A percentile compares a stretch with the other conserved stretches of the same genome.
These are phyloP conservation scores for Zaprionus lineosus DNA, from an alignment of 2,888 invertebrate species.

Conservation along the genomic window DNA sequence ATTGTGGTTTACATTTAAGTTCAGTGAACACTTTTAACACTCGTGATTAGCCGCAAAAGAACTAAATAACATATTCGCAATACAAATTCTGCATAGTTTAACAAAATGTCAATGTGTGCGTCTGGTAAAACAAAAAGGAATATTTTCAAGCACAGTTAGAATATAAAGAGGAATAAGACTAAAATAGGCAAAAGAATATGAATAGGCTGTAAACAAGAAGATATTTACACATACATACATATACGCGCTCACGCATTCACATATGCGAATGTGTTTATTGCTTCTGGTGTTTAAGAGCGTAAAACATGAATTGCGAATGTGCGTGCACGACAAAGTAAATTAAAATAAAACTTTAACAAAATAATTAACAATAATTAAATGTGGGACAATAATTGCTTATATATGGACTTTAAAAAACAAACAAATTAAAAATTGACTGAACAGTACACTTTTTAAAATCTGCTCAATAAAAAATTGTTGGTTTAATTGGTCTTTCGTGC, in stretches of 20 bases:
- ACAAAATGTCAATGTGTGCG: background rate
- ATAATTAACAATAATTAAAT: slow-evolving; percentile 38
- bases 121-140: background rate
- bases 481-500: no score
- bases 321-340: slow-evolving; percentile 26
- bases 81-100: slow-evolving; percentile 4
- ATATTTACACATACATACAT: slow-evolving; percentile 11
- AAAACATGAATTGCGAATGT: slow-evolving; percentile 33
- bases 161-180: no score
- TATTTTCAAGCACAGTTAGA: no score
- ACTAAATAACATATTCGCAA: slow-evolving; percentile 20
- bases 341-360: slow-evolving; percentile 14
- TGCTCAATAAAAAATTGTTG: no score
- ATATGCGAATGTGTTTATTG: background rate
- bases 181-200: slow-evolving; percentile 6
- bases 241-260: background rate
- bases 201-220: slow-evolving; percentile 21
- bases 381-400: slow-evolving; percentile 26
- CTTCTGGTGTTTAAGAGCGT: slow-evolving; percentile 13
- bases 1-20: slow-evolving; percentile 58
- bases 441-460: no score
- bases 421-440: no score
- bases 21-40: slow-evolving; percentile 25
- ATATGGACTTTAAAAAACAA: slow-evolving; percentile 23
- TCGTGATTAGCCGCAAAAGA: slow-evolving; percentile 55